Evolutionary conservation across 2,888 invertebrate genomes (phyloP).

Genomic region (Dolomedes plantarius): DNA sequence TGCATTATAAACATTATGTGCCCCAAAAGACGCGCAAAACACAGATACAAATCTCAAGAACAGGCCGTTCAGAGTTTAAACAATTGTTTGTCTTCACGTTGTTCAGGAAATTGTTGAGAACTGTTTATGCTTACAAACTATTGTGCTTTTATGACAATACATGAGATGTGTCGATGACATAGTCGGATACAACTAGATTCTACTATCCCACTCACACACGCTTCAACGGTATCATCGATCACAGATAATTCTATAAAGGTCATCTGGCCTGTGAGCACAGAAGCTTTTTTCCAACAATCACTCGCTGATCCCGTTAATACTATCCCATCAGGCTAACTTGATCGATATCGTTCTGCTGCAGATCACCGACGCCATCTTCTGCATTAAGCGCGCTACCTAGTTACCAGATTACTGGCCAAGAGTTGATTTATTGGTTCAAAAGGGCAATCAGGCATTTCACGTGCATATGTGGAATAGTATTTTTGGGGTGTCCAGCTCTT

Average conservation of each 20-base stretch:
- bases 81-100: background rate
- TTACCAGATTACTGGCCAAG: background rate
- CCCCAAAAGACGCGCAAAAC: too few species aligned
- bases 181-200: background rate
- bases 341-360: conserved; percentile 43
- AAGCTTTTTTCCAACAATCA: conserved; percentile 40
- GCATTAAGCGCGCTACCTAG: background rate
- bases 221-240: conserved; percentile 33
- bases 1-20: too few species aligned
- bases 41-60: too few species aligned
- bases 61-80: too few species aligned
- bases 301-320: conserved; percentile 27
- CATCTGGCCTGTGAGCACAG: conserved; percentile 28
- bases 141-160: background rate
- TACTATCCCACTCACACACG: background rate
- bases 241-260: conserved; percentile 41
- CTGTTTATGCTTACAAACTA: background rate
- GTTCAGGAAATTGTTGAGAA: background rate
- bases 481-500: too few species aligned
- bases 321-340: conserved; percentile 34
- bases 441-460: background rate
- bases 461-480: background rate
- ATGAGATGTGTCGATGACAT: background rate
- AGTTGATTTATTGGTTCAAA: background rate
- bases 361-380: conserved; percentile 33